Base-by-base conservation (phyloP, 2,888 invertebrate genomes). In the Ligdia adustata region DNA sequence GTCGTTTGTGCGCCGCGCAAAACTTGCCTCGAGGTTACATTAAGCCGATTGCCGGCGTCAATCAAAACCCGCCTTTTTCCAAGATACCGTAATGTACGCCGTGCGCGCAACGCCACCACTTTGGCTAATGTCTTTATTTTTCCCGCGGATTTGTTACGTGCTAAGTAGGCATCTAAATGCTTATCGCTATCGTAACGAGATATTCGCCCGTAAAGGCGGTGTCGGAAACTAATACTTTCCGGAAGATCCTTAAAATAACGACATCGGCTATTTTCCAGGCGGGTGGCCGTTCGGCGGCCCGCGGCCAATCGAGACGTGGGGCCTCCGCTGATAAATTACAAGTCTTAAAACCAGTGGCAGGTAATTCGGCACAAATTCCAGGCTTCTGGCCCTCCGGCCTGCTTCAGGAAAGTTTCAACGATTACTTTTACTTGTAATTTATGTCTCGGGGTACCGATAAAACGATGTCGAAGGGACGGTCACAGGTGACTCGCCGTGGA, bases 291-390 rank as follows among this genome's bases (percentile, higher is more conserved):
- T 66, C 66, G 66, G 56, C 64, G 58, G 63, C 67, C 69, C 63
- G 62, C 60, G 68, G 75, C 74, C 76, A 77, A 81, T 80, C 75
- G 72, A 75, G 75, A 68, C 68, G 70, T 71, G 69, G 71, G 71
- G 71, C 73, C 75, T 71, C 65, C 71, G 61, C 89, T 92, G 92
- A 92, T 92, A 92, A 92, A 92, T 92, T 91, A 90, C 91, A 82
- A 82, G 89, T 87, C 90, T 91, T 91, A 89, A 86, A 90, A 89
- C 86, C 88, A 82, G 87, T 91, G 92, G 91, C 92, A 92, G 91
- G 91, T 92, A 92, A 92, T 92, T 86, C 82, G 77, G 80, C 78
- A 79, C 78, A 82, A 87, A 85, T 86, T 87, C 78, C 79, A 71
- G 70, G 74, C 73, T 69, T 65, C 68, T 77, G 72, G 72, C 75